Evolutionary conservation across 2,888 invertebrate genomes (phyloP).

Genomic region (Tenthredo distinguenda): DNA sequence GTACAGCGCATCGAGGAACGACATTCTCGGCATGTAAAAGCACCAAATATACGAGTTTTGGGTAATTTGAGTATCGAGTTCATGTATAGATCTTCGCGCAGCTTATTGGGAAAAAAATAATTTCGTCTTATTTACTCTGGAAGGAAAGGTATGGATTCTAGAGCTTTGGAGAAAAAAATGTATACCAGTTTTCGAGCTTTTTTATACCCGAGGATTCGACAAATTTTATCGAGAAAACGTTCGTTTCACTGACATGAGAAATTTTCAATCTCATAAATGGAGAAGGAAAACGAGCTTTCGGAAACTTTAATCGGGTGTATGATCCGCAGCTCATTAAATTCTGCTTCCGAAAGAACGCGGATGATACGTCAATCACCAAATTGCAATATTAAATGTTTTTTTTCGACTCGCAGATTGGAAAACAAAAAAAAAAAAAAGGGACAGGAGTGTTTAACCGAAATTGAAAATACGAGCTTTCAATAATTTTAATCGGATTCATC

Average conservation of each 20-base stretch:
- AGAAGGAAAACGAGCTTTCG: neutral
- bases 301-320: neutral
- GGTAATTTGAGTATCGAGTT: neutral
- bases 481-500: neutral
- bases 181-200: neutral
- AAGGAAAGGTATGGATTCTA: neutral
- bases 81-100: neutral
- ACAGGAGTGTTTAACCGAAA: neutral
- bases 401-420: neutral
- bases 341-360: neutral
- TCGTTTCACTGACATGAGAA: too few relatives aligned
- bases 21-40: neutral
- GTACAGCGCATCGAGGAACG: neutral
- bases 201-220: neutral
- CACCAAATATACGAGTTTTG: neutral
- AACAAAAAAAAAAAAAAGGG: neutral
- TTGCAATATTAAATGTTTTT: neutral
- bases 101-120: neutral
- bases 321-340: neutral
- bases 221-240: neutral
- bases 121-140: neutral
- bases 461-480: neutral
- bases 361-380: neutral
- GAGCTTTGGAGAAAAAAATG: neutral
- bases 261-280: neutral